These are phyloP conservation scores for Dynastes maya DNA, from an alignment of 2,888 invertebrate genomes.

Conservation along the genomic window DNA sequence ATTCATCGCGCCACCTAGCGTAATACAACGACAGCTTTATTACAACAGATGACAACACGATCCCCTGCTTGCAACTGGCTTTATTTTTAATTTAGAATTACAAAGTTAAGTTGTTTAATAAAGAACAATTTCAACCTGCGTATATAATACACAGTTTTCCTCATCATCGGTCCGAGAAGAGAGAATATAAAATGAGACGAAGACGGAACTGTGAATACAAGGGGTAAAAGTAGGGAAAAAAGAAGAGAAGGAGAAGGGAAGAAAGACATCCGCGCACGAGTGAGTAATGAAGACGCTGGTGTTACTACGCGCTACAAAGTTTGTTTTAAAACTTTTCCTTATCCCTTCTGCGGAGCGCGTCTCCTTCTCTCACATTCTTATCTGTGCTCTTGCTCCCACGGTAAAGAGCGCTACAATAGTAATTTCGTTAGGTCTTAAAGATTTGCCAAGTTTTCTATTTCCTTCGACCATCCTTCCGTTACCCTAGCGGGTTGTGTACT, in stretches of 20 bases:
- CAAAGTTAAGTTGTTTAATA: too few species aligned
- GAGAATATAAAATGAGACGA: too few species aligned
- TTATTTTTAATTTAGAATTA: too few species aligned
- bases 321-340: slow-evolving; percentile 43
- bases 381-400: not conserved
- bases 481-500: not conserved
- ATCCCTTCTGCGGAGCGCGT: not conserved
- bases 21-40: too few species aligned
- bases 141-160: too few species aligned
- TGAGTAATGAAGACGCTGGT: slow-evolving; percentile 26
- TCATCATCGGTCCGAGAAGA: too few species aligned
- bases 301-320: slow-evolving; percentile 32
- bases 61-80: too few species aligned
- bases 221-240: not conserved
- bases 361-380: not conserved
- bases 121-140: too few species aligned
- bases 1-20: too few species aligned
- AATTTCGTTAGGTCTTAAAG: slow-evolving; percentile 62
- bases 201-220: too few species aligned
- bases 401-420: slow-evolving; percentile 56
- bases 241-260: slow-evolving; percentile 1
- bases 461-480: not conserved
- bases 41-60: too few species aligned
- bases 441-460: slow-evolving; percentile 18
- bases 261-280: not conserved